phyloP scores from a whole-genome alignment of 2,888 invertebrate species.

The Lycaena phlaeas region DNA sequence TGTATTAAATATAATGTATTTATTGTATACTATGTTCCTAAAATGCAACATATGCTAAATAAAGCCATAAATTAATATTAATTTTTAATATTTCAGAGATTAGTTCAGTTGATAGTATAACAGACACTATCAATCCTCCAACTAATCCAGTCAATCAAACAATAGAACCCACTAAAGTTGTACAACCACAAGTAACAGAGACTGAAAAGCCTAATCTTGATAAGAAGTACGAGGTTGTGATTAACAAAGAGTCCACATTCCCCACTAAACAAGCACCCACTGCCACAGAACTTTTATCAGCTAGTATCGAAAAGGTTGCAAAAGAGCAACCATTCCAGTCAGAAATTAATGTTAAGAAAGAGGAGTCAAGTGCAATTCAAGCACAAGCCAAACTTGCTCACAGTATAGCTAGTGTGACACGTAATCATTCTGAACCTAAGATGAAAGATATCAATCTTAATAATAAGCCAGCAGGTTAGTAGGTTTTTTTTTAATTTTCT shows the following conservation, averaged over 20 bases:
- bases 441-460: slow-evolving; percentile 67
- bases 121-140: slow-evolving; percentile 48
- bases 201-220: slow-evolving; percentile 26
- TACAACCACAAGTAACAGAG: slow-evolving; percentile 31
- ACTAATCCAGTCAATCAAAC: slow-evolving; percentile 55
- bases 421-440: slow-evolving; percentile 47
- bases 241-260: slow-evolving; percentile 31
- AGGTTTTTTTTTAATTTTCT: slow-evolving; percentile 1
- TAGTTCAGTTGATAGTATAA: slow-evolving; percentile 56
- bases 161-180: slow-evolving; percentile 32
- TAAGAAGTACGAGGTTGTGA: slow-evolving; percentile 31
- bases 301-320: slow-evolving; percentile 57
- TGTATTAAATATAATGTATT: too few species aligned
- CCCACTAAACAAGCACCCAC: slow-evolving; percentile 34
- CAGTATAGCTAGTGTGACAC: slow-evolving; percentile 51
- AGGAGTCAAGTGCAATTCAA: slow-evolving; percentile 48
- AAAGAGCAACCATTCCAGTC: slow-evolving; percentile 34
- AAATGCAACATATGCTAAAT: too few species aligned
- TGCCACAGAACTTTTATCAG: slow-evolving; percentile 53
- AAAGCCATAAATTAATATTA: background rate
- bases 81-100: slow-evolving; percentile 43
- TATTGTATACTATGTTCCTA: too few species aligned
- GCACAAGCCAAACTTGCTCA: slow-evolving; percentile 63
- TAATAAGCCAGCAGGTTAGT: slow-evolving; percentile 53
- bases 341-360: slow-evolving; percentile 34